Evolutionary conservation across 2,113 vertebrate genomes (phyloP).

Genomic region (Epinephelus lanceolatus): DNA sequence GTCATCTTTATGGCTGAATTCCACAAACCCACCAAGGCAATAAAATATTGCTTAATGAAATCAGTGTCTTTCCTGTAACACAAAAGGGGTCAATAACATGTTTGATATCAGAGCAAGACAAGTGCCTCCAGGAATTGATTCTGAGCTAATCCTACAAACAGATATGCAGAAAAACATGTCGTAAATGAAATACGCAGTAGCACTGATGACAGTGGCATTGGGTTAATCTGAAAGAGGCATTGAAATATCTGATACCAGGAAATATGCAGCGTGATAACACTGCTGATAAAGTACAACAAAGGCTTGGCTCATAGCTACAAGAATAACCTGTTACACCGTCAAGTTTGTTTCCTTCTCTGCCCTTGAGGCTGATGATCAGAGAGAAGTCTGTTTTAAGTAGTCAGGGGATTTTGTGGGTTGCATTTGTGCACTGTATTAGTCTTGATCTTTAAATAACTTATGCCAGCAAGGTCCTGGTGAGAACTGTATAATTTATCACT

Average conservation of each 20-base stretch:
- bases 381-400: background rate
- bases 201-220: background rate
- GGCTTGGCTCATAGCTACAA: background rate
- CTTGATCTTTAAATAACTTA: background rate
- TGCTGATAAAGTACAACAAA: slow-evolving; percentile 55
- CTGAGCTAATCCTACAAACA: background rate
- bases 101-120: background rate
- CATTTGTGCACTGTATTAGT: background rate
- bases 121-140: background rate
- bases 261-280: slow-evolving; percentile 42
- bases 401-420: background rate
- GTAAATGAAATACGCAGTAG: background rate
- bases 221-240: slow-evolving; percentile 40
- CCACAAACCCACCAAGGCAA: background rate
- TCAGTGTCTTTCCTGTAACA: background rate
- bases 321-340: slow-evolving; percentile 25
- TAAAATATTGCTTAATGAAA: background rate
- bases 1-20: background rate
- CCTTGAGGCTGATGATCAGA: slow-evolving; percentile 9
- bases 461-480: background rate
- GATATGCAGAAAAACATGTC: background rate
- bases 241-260: slow-evolving; percentile 33
- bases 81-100: too few species aligned
- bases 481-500: background rate
- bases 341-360: slow-evolving; percentile 20